Conservation (phyloP, 2,797 vertebrate genomes). For the Gymnocypris eckloni region DNA sequence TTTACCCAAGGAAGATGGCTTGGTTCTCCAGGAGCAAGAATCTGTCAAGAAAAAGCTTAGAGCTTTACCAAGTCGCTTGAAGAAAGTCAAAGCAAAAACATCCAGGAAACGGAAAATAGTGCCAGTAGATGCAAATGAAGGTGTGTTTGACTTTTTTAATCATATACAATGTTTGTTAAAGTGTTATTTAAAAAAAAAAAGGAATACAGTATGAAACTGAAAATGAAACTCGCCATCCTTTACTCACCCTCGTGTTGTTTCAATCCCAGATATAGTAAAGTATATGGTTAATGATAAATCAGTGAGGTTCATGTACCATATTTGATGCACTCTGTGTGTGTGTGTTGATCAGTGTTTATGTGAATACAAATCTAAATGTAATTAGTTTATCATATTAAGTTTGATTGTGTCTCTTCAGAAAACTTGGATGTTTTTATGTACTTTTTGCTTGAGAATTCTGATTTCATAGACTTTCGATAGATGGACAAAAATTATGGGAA, state of each 20-base stretch:
- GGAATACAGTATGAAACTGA: not conserved
- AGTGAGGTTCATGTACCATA: not conserved
- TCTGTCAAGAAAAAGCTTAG: not conserved
- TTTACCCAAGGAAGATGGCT: not conserved
- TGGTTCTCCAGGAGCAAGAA: constrained; percentile 9
- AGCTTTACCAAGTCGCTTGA: not conserved
- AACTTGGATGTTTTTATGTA: too few relatives aligned
- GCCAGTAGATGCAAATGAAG: not conserved
- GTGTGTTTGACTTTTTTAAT: too few relatives aligned
- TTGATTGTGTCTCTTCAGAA: too few relatives aligned
- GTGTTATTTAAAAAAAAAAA: too few relatives aligned
- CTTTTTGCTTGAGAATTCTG: too few relatives aligned
- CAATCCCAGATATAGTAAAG: not conserved
- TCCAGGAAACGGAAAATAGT: not conserved
- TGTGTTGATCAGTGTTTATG: not conserved
- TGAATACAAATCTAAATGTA: not conserved
- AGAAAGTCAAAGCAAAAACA: not conserved
- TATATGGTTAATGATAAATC: not conserved
- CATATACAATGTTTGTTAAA: not conserved
- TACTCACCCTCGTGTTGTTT: not conserved
- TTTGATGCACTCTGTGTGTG: not conserved
- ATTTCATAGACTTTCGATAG: not conserved
- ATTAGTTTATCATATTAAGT: not conserved
- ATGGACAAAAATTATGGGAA: too few relatives aligned
- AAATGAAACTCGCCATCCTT: not conserved